Base-by-base conservation (phyloP, 2,888 invertebrate species). In the Rhimphoctona megacephalus region DNA sequence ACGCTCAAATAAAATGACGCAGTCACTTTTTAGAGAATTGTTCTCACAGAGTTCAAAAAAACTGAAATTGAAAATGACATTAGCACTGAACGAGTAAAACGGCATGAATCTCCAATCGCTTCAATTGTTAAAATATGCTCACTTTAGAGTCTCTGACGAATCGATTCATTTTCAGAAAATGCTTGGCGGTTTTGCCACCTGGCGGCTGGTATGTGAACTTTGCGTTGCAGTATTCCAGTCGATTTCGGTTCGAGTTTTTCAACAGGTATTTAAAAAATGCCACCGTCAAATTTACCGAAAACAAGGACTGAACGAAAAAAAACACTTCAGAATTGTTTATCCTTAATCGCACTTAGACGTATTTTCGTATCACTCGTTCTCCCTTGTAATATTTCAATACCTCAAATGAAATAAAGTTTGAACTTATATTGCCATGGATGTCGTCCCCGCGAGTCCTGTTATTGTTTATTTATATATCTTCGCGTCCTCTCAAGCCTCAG, bases 381-480 rank as follows among this genome's bases (percentile, higher is more conserved):
- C 22, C 22, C 11, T 8, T n/a, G 8, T 5, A n/a, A 22, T 52
- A 1, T 30, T 61, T 25, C 64, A 66, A n/a, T 39, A 67, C 9
- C 66, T 39, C 43, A 5, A 22, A 11, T 22, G 22, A 43, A 25
- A 11, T 9, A 69, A 69, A 39, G 43, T 43, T n/a, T n/a, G 17
- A 66, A 54, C 39, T n/a, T 19, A 66, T 25, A 54, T 36, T 43
- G 46, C 43, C 14, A 14, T 61, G n/a, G 54, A 30, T 8, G 8
- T 25, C 8, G 57, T 19, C 25, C 19, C 61, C 39, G n/a, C 25
- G 7, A 43, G 36, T 30, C 30, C 52, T 43, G 11, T 39, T 11
- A 6, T 3, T 49, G 33, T 73, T 19, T 61, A 57, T 74, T 79
- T 30, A n/a, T n/a, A n/a, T n/a, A 73, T 36, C 14, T 69, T 22